A percentile compares a stretch with the other conserved stretches of the same genome.
Conservation (phyloP, 2,888 invertebrate species). For the Zhengitettix transpicula region DNA sequence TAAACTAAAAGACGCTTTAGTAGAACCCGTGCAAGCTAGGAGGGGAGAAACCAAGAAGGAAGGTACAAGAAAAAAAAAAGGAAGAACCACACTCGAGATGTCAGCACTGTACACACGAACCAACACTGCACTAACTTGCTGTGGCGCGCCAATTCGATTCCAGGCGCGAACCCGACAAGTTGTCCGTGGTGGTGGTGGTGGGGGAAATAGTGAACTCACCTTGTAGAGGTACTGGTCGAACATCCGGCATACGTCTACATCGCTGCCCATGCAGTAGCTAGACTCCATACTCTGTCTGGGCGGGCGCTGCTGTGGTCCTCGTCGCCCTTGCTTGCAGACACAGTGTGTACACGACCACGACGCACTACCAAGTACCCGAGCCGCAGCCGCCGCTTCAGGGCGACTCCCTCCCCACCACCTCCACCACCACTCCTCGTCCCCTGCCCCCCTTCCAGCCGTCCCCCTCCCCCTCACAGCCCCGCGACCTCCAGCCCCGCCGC, state of each 20-base stretch:
- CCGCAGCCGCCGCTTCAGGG: too few relatives aligned
- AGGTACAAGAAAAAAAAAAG: too few relatives aligned
- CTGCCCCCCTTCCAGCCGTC: background rate
- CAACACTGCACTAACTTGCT: background rate
- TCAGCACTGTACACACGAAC: too few relatives aligned
- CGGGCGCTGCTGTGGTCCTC: background rate
- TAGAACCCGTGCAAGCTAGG: too few relatives aligned
- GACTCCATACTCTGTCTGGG: constrained; percentile 33
- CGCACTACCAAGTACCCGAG: background rate
- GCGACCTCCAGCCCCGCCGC: background rate
- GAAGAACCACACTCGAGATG: too few relatives aligned
- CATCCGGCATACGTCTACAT: constrained; percentile 41
- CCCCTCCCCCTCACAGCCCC: background rate
- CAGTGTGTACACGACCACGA: background rate
- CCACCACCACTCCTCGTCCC: background rate
- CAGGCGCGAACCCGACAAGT: too few relatives aligned
- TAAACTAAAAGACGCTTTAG: too few relatives aligned
- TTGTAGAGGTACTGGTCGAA: constrained; percentile 48
- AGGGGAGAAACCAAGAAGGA: too few relatives aligned
- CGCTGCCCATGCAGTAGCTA: constrained; percentile 41
- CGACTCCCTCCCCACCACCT: background rate
- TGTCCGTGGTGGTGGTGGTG: background rate
- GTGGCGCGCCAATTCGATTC: too few relatives aligned
- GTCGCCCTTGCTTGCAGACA: too few relatives aligned
- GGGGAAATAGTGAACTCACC: too few relatives aligned